Evolutionary conservation across 2,888 invertebrate genomes (phyloP).

Genomic region (Geophilus truncorum): DNA sequence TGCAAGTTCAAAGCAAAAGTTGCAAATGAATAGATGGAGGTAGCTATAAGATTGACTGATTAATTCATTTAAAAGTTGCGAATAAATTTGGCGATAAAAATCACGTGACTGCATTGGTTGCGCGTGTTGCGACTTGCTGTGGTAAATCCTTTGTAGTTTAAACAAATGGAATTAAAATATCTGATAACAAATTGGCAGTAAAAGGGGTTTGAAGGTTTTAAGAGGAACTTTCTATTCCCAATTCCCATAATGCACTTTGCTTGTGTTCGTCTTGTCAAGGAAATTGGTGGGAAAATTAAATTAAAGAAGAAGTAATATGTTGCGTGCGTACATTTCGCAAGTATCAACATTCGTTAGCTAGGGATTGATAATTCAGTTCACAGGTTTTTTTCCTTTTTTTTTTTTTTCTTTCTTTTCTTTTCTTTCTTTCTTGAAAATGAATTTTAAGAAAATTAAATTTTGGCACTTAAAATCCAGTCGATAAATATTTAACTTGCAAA

Average conservation of each 20-base stretch:
- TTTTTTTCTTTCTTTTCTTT: no score
- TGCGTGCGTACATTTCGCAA: no score
- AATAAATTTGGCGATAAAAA: background rate
- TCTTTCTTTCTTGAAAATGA: no score
- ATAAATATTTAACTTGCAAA: background rate
- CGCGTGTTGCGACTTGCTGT: background rate
- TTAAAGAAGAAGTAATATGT: background rate
- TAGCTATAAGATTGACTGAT: background rate
- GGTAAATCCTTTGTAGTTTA: background rate
- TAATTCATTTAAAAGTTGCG: background rate
- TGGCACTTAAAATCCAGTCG: background rate
- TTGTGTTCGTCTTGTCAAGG: no score
- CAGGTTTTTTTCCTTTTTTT: no score
- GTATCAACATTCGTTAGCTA: no score
- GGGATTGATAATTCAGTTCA: no score
- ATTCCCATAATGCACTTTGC: background rate
- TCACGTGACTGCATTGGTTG: background rate
- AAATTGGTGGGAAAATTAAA: conserved; percentile 10
- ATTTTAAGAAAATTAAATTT: background rate
- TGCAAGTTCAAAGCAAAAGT: background rate
- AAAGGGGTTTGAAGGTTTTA: background rate
- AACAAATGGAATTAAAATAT: conserved; percentile 4
- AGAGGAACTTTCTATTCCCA: background rate
- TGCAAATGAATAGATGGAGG: background rate
- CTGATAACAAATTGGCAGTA: background rate